Evolutionary conservation across 2,797 vertebrate genomes (phyloP), one percentile per base, ranked within the genome.

Genomic region (Zenarchopterus dispar): DNA sequence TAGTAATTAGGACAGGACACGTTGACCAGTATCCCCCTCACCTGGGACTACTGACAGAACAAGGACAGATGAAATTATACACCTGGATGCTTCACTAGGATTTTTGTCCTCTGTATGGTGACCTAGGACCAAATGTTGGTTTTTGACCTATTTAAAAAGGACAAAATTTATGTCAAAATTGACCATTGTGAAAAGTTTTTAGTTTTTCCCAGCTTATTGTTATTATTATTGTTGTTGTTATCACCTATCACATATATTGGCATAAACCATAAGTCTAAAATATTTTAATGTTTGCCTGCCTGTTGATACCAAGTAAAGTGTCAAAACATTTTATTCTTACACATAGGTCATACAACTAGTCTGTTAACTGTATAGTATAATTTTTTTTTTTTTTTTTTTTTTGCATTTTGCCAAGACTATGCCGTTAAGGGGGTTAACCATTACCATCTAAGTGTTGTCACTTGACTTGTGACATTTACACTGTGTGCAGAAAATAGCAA

Each of bases 1-100:
- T 22, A 42, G 82, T 89, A 91, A 90, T 90, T 88, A 89, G 81
- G 82, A 84, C 82, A 84, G 78, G 87, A 79, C 84, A 70, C 60
- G 74, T 62, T 84, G 82, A 85, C 85, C 82, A 87, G 77, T 60
- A 55, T 47, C 68, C 65, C 77, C 62, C 75, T 87, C 84, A 83
- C 80, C 77, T 85, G 80, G 84, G 81, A 84, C 64, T 71, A 60
- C 57, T 88, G 87, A 87, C 84, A 86, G 86, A 87, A 88, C 84
- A 85, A 88, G 85, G 86, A 82, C 83, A 75, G 78, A 87, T 78
- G 78, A 84, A 80, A 85, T 81, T 75, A 80, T 81, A 79, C 82
- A 85, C 79, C 78, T 80, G 67, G 71, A 80, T 59, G 58, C 77
- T 82, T 79, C 71, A 58, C 22, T 19, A 18, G 31, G 6, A 52